Percentiles rank a stretch among this genome's conserved stretches.
Conservation (phyloP, 1,140 invertebrate species). For the Stegodyphus mimosarum region DNA sequence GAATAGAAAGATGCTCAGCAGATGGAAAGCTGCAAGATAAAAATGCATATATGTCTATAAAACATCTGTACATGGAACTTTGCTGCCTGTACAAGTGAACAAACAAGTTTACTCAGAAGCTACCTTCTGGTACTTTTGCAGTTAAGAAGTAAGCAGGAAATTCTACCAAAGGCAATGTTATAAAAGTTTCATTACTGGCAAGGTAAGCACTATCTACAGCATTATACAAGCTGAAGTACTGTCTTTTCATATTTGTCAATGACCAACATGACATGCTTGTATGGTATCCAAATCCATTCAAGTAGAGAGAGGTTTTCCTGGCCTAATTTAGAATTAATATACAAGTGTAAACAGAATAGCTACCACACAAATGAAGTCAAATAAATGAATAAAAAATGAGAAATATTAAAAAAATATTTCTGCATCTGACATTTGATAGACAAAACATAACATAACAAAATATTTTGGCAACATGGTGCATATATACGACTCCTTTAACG, state of each 20-base stretch:
- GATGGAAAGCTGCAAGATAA: conserved; percentile 20
- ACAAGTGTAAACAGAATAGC: conserved; percentile 31
- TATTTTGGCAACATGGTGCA: conserved; percentile 58
- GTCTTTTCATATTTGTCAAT: not conserved
- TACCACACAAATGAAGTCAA: conserved; percentile 41
- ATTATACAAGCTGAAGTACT: conserved; percentile 18
- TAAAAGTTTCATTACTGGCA: conserved; percentile 27
- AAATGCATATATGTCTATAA: conserved; percentile 28
- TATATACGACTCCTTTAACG: conserved; percentile 42
- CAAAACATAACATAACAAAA: conserved; percentile 40
- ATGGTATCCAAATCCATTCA: not conserved
- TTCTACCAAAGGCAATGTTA: conserved; percentile 36
- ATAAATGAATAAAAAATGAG: conserved; percentile 12
- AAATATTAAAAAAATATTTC: conserved; percentile 36
- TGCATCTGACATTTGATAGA: conserved; percentile 7
- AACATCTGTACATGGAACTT: conserved; percentile 53
- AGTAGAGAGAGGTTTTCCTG: not conserved
- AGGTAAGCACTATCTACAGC: conserved; percentile 33
- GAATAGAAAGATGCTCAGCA: not conserved
- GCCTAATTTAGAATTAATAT: not conserved
- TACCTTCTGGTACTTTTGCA: conserved; percentile 9
- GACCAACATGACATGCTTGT: not conserved
- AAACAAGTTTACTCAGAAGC: conserved; percentile 11
- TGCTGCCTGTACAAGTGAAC: conserved; percentile 40
- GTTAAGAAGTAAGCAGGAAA: conserved; percentile 46